Percentiles rank a stretch among this genome's conserved stretches.
phyloP scores from a whole-genome alignment of 2,113 vertebrate genomes.

The Gopherus flavomarginatus region DNA sequence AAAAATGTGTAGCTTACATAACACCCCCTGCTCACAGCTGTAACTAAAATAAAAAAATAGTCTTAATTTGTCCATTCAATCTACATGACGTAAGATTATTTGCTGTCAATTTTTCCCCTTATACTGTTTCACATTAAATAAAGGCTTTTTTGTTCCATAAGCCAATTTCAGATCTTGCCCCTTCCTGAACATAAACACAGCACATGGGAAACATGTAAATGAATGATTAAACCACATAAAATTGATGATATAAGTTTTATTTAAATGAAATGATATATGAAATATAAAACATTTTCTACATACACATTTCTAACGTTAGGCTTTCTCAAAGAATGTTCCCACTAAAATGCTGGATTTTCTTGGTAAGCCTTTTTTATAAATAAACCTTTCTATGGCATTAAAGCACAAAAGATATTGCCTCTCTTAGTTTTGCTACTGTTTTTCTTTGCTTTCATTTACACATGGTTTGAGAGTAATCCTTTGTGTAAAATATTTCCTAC shows the following conservation, averaged over 20 bases:
- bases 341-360: background rate
- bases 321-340: background rate
- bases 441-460: background rate
- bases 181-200: background rate
- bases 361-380: background rate
- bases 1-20: background rate
- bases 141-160: conserved; percentile 27
- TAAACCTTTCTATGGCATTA: background rate
- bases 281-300: background rate
- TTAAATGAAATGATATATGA: background rate
- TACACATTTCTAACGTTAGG: background rate
- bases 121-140: background rate
- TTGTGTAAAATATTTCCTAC: background rate
- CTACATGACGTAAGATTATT: background rate
- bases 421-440: background rate
- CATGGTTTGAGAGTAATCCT: background rate
- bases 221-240: background rate
- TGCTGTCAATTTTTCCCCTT: background rate
- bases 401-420: background rate
- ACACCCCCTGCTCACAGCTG: background rate
- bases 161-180: background rate
- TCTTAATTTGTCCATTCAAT: background rate
- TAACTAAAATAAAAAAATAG: background rate
- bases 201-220: conserved; percentile 1
- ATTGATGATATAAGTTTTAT: background rate